phyloP scores from a whole-genome alignment of 2,888 invertebrate species.

The Sesamia inferens region DNA sequence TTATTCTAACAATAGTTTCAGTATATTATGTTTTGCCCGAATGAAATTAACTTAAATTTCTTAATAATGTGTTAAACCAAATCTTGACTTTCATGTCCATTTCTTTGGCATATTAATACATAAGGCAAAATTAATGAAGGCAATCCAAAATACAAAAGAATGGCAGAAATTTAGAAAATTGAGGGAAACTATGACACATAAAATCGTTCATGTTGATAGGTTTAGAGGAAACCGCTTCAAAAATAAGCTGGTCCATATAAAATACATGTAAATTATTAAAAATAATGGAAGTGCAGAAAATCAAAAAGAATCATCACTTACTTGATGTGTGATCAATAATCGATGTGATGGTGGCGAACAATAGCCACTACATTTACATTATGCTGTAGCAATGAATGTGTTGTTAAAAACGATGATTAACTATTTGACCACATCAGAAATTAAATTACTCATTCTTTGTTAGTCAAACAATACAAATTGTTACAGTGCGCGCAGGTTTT shows the following conservation, averaged over 20 bases:
- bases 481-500: constrained; percentile 48
- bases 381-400: constrained; percentile 27
- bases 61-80: background rate
- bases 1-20: constrained; percentile 11
- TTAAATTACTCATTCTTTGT: constrained; percentile 53
- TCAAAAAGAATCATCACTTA: constrained; percentile 43
- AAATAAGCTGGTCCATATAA: background rate
- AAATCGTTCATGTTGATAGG: background rate
- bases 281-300: background rate
- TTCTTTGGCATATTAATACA: background rate
- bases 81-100: background rate
- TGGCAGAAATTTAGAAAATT: constrained; percentile 3
- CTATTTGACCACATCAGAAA: constrained; percentile 29
- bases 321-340: constrained; percentile 51
- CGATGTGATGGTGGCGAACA: constrained; percentile 28
- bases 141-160: constrained; percentile 1
- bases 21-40: background rate
- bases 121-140: too few species aligned
- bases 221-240: background rate
- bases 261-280: background rate
- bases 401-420: constrained; percentile 17
- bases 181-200: constrained; percentile 16
- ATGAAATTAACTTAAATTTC: background rate
- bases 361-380: constrained; percentile 54
- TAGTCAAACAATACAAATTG: constrained; percentile 46